Evolutionary conservation across 2,113 vertebrate genomes (phyloP), one percentile per base, ranked within the genome.

Genomic region (Centropus bengalensis): DNA sequence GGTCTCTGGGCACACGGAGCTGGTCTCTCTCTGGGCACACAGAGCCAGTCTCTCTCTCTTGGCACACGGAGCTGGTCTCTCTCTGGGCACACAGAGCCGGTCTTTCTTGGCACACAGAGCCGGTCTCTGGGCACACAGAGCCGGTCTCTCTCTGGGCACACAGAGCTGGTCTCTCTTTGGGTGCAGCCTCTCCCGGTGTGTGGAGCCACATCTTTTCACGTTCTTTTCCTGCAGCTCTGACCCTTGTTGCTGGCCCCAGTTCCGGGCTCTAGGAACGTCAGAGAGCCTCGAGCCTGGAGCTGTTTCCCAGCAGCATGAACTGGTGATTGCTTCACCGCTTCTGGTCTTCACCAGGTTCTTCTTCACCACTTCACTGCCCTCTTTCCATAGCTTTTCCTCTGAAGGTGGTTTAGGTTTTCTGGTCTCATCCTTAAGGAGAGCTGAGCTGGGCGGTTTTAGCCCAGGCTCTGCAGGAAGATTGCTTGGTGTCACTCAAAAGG

Each of bases 301-400:
- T 1, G 87, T 93, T 80, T 54, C 89, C 60, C 89, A 83, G 94
- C 89, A 91, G 95, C 95, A 4, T 4, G 22, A 42, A 13, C 44
- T 17, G 16, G 68, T 28, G 1, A 55, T 36, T 36, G 36, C 36
- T 36, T 36, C 36, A 36, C 36, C 36, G 9, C 36, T 36, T 36
- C 36, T 36, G 36, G 36, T 36, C 36, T 36, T 36, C 36, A 36
- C 36, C 36, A 36, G 36, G 9, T 36, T 36, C 36, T 36, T 36
- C 36, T 36, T 36, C 36, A 36, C 36, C 7, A 8, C 51, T 0
- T 0, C 2, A 2, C 71, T 49, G 20, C 47, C 47, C 47, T 49
- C 47, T 21, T 49, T 22, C 20, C 20, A 8, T 21, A 49, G 47
- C 47, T 49, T 49, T 21, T 21, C 17, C 33, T 22, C 30, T 47